Base-by-base conservation (phyloP, 2,797 vertebrate genomes). In the Anguilla obscura region DNA sequence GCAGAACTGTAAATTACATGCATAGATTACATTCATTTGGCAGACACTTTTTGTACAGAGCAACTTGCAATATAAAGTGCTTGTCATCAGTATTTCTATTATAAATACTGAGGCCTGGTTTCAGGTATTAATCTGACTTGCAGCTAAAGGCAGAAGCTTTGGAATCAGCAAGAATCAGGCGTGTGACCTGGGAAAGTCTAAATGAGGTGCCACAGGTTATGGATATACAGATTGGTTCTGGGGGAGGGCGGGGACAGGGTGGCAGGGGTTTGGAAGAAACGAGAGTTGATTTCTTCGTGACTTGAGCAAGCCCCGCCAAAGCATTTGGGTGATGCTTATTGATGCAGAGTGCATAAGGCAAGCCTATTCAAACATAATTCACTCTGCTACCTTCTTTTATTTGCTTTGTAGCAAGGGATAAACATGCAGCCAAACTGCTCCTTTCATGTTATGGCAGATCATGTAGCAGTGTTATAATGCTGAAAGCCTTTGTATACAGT, bases 401-500 rank as follows among this genome's bases (percentile, higher is more conserved):
- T 18, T 79, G 71, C 30, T 48, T 82, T 82, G 24, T 6, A 82
- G 45, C 5, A 50, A 82, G 24, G 40, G n/a, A n/a, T 10, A 18
- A 24, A 50, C 9, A 40, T 24, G 9, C 71, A 76, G 79, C 40
- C 16, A 82, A 50, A 82, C 79, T n/a, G 21, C 74, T 21, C 50
- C 5, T 48, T 82, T 45, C 24, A 21, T 16, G 40, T 76, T 82
- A 4, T 1, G 40, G 40, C 45, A 76, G 71, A n/a, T 50, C 79
- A 82, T 82, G 45, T 48, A 82, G 6, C 79, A 82, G 3, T 82
- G 36, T 79, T 79, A 2, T 82, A 1, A 40, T 79, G 74, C 21
- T 24, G 74, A 79, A 79, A 82, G 21, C 45, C 5, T 82, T 82
- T 48, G 79, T 82, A 50, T 82, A 76, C 10, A 82, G 45, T 50